A percentile compares a stretch with the other conserved stretches of the same genome.
Evolutionary conservation across 1,140 invertebrate species (phyloP).

Genomic region (Bicyclus anynana): DNA sequence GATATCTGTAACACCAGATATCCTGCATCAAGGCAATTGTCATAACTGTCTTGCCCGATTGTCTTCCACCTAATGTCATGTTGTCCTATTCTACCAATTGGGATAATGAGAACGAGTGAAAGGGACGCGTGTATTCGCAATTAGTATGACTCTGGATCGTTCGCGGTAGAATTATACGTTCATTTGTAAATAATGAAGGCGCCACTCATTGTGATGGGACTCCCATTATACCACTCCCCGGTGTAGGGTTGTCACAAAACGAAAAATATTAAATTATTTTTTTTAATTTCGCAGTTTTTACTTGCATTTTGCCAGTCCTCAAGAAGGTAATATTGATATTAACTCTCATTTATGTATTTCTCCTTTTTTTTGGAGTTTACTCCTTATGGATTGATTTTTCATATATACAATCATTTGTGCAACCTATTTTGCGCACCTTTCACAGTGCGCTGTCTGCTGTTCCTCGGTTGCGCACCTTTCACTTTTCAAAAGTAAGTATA

Average conservation of each 20-base stretch:
- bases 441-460: no score
- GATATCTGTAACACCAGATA: constrained; percentile 8
- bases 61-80: constrained; percentile 4
- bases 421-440: no score
- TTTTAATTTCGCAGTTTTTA: no score
- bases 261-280: not conserved
- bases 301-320: no score
- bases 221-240: constrained; percentile 48
- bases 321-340: no score
- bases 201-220: constrained; percentile 62
- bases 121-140: constrained; percentile 30
- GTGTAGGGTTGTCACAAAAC: constrained; percentile 24
- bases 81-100: not conserved
- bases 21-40: constrained; percentile 14
- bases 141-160: constrained; percentile 44
- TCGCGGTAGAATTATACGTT: constrained; percentile 58
- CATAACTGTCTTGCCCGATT: constrained; percentile 19
- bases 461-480: no score
- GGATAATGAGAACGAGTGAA: constrained; percentile 11
- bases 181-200: constrained; percentile 69
- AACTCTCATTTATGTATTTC: no score
- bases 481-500: no score
- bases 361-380: no score
- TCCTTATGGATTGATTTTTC: no score
- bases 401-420: no score